Evolutionary conservation across 2,113 vertebrate genomes (phyloP).

Genomic region (Leptosomus discolor): DNA sequence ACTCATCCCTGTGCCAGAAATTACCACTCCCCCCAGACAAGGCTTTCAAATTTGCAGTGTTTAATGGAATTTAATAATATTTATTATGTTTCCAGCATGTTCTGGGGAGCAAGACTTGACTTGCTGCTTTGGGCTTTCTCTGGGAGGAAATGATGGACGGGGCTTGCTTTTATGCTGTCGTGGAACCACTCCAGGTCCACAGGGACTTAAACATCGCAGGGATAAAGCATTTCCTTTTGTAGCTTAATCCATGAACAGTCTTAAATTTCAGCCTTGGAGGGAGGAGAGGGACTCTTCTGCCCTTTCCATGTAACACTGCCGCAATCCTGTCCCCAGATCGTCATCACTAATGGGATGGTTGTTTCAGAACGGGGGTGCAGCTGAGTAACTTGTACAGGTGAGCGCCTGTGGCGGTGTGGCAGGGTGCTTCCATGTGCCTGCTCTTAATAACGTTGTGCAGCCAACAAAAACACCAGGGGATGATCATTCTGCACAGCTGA

Average conservation of each 20-base stretch:
- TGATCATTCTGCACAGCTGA: not conserved
- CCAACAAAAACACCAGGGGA: not conserved
- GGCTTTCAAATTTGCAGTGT: not conserved
- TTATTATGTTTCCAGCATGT: not conserved
- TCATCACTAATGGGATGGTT: fast-evolving
- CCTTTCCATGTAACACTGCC: fast-evolving
- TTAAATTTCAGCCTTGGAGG: not conserved
- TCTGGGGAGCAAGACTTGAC: not conserved
- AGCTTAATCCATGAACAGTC: not conserved
- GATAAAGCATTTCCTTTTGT: not conserved
- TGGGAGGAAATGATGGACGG: not conserved
- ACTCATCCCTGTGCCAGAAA: not conserved
- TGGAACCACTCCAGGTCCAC: not conserved
- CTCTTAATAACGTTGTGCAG: not conserved
- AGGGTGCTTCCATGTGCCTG: not conserved
- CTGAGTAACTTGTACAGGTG: not conserved
- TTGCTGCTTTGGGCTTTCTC: not conserved
- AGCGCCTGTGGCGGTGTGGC: not conserved
- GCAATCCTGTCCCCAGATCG: not conserved
- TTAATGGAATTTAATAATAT: not conserved
- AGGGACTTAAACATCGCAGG: not conserved
- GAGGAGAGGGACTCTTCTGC: not conserved
- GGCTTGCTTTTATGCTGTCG: not conserved
- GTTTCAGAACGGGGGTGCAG: not conserved
- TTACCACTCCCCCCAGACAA: not conserved